A percentile compares a stretch with the other conserved stretches of the same genome.
phyloP scores from a whole-genome alignment of 2,888 invertebrate genomes.

The Agrypnus murinus region DNA sequence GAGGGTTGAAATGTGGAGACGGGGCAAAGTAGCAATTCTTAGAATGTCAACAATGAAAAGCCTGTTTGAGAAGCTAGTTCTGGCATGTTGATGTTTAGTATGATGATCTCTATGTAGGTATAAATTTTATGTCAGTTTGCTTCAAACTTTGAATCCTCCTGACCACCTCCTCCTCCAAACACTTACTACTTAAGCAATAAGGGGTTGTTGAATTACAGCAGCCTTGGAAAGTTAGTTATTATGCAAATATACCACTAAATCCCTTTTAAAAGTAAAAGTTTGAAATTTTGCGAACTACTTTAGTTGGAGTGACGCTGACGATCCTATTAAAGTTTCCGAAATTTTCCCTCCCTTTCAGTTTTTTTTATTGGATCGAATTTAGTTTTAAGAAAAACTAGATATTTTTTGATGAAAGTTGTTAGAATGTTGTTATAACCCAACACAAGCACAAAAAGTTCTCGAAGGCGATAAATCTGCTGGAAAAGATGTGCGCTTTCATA shows the following conservation, averaged over 20 bases:
- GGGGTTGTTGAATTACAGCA: constrained; percentile 11
- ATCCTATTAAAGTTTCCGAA: constrained; percentile 35
- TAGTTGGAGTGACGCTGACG: constrained; percentile 15
- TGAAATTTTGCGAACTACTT: constrained; percentile 26
- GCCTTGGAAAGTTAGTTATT: constrained; percentile 17
- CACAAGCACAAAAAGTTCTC: too few relatives aligned
- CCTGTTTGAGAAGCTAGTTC: constrained; percentile 3
- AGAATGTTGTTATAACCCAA: too few relatives aligned
- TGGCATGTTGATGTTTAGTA: constrained; percentile 4
- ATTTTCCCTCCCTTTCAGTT: too few relatives aligned
- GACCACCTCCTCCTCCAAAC: constrained; percentile 2
- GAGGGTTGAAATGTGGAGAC: constrained; percentile 33
- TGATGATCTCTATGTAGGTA: constrained; percentile 25
- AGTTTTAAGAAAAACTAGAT: too few relatives aligned
- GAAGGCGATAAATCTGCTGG: too few relatives aligned
- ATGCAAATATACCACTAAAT: constrained; percentile 31
- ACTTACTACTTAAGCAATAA: background rate
- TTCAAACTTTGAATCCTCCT: constrained; percentile 19
- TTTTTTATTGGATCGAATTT: constrained; percentile 11
- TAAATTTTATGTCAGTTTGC: constrained; percentile 29
- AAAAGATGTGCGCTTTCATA: too few relatives aligned
- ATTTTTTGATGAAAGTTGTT: too few relatives aligned
- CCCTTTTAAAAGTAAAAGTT: constrained; percentile 35
- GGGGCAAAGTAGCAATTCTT: constrained; percentile 30
- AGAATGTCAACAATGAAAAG: constrained; percentile 29